Conservation (phyloP, 2,888 invertebrate genomes). For the Eulithis testata region DNA sequence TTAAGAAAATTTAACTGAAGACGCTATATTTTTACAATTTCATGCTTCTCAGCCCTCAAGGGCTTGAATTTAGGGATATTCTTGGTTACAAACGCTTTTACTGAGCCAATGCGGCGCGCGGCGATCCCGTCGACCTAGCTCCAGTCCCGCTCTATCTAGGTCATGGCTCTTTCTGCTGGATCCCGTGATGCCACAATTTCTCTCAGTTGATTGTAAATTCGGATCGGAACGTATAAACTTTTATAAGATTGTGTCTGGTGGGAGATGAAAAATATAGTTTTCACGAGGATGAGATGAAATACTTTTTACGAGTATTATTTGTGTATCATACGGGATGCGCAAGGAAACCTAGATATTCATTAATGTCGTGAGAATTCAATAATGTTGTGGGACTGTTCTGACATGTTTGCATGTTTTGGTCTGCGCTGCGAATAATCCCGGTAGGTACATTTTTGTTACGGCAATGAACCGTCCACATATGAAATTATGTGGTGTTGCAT, state of each 20-base stretch:
- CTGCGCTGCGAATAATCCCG: background rate
- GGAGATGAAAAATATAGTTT: background rate
- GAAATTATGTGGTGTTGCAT: conserved; percentile 39
- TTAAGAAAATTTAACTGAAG: too few relatives aligned
- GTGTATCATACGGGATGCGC: too few relatives aligned
- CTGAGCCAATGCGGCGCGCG: conserved; percentile 40
- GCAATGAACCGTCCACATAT: conserved; percentile 36
- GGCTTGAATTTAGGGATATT: background rate
- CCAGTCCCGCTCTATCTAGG: conserved; percentile 47
- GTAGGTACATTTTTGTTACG: conserved; percentile 27
- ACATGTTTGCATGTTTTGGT: background rate
- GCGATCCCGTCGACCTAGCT: conserved; percentile 33
- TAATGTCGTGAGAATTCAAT: too few relatives aligned
- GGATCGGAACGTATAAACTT: background rate
- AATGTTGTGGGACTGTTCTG: too few relatives aligned
- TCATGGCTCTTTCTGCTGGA: conserved; percentile 51
- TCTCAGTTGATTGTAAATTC: background rate
- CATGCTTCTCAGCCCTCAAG: too few relatives aligned
- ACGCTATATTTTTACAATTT: too few relatives aligned
- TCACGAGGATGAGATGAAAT: too few relatives aligned
- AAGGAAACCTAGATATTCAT: too few relatives aligned
- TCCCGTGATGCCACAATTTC: conserved; percentile 38
- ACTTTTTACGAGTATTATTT: too few relatives aligned
- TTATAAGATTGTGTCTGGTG: background rate
- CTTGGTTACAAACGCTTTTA: conserved; percentile 19